A percentile compares a stretch with the other conserved stretches of the same genome.
phyloP scores from a whole-genome alignment of 2,888 invertebrate species.

The Sepiola atlantica region DNA sequence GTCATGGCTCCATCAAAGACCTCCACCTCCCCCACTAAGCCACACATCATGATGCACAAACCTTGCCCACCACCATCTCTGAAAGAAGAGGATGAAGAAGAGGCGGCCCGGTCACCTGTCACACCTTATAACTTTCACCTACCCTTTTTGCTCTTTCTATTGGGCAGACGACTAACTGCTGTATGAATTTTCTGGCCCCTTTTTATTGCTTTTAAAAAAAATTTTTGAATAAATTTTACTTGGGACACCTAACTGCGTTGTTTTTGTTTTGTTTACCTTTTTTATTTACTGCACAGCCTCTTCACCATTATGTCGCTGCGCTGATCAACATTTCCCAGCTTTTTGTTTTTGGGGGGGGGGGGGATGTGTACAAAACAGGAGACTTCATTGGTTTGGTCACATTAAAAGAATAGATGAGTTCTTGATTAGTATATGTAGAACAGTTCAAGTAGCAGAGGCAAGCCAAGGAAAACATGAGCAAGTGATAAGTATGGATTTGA shows the following conservation, averaged over 20 bases:
- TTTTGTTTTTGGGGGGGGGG: too few species aligned
- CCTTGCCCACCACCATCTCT: not conserved
- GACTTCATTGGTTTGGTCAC: too few species aligned
- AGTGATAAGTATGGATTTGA: too few species aligned
- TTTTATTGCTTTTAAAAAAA: not conserved
- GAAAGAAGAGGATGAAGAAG: too few species aligned
- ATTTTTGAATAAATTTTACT: not conserved
- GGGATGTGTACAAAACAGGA: too few species aligned
- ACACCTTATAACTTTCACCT: not conserved
- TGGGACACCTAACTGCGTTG: not conserved
- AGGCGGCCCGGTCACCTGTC: not conserved
- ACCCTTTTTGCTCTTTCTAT: not conserved
- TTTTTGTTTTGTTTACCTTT: not conserved
- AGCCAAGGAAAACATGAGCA: too few species aligned
- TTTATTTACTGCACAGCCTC: not conserved
- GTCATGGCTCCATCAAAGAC: slow-evolving; percentile 38
- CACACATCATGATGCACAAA: not conserved
- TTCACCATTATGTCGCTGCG: too few species aligned
- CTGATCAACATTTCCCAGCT: too few species aligned
- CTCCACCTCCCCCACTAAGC: slow-evolving; percentile 40
- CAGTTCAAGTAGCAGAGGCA: too few species aligned
- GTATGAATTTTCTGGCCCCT: not conserved
- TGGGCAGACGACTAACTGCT: slow-evolving; percentile 12
- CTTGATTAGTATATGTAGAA: too few species aligned
- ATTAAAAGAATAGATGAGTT: too few species aligned